Evolutionary conservation across 2,888 invertebrate genomes (phyloP).

Genomic region (Erpobdella octoculata): DNA sequence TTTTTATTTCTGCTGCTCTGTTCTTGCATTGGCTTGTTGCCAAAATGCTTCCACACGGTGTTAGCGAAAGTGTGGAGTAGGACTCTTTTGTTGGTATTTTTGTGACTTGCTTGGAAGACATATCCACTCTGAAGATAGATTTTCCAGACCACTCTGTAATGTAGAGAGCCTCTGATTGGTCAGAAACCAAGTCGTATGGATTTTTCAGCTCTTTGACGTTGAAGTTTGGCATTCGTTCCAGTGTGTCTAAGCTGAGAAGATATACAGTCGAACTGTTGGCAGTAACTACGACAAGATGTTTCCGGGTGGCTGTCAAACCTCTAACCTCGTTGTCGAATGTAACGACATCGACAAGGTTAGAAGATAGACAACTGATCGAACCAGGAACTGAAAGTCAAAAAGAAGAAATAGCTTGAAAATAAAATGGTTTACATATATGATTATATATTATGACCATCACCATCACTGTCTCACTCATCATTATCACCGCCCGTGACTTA

Average conservation of each 20-base stretch:
- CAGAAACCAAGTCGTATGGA: constrained; percentile 4
- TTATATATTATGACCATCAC: too few relatives aligned
- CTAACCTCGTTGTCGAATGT: constrained; percentile 6
- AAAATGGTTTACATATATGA: neutral
- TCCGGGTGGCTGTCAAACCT: neutral
- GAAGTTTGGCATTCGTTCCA: neutral
- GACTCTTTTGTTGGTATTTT: neutral
- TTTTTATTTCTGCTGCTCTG: neutral
- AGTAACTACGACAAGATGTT: neutral
- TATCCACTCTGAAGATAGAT: neutral
- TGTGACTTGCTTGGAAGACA: neutral
- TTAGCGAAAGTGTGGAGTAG: constrained; percentile 6
- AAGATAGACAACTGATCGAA: neutral
- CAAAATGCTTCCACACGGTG: neutral
- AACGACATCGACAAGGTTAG: neutral
- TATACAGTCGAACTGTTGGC: neutral
- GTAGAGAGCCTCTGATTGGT: constrained; percentile 5
- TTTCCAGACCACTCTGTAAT: constrained; percentile 1
- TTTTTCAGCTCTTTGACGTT: constrained; percentile 20
- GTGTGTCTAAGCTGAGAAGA: neutral
- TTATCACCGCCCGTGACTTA: too few relatives aligned
- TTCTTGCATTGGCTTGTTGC: neutral
- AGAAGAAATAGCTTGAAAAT: neutral
- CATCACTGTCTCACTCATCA: too few relatives aligned
- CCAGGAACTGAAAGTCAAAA: neutral